Evolutionary conservation across 2,888 invertebrate genomes (phyloP), one percentile per base, ranked within the genome.

Genomic region (Crioceris asparagi): DNA sequence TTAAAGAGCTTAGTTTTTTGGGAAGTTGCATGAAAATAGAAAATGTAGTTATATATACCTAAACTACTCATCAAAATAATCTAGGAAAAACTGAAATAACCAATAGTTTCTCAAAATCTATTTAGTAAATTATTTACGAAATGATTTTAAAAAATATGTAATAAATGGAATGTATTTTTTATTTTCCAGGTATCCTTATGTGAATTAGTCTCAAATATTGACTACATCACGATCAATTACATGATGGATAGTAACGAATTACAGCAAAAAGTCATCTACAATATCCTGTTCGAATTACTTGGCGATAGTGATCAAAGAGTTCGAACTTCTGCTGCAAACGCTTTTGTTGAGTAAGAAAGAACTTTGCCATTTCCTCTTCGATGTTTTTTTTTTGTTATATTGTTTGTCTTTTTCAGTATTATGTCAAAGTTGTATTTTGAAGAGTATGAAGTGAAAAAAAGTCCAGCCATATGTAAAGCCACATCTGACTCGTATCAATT

Each of bases 301-400:
- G 72, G 71, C 4, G 86, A 87, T 59, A 79, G 80, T 44, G 88
- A 91, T 59, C 74, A 74, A 37, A 70, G 86, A 58, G 85, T 90
- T 1, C 69, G 90, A 40, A 71, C 71, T 40, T 78, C 84, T 1
- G 77, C 85, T 1, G 71, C 82, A 0, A 67, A 70, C 30, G 72
- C 82, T 3, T 70, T 88, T 37, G 66, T 73, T 27, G 73, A 65
- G 80, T 81, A 63, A 63, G 64, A 46, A n/a, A n/a, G n/a, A n/a
- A n/a, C n/a, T n/a, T n/a, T n/a, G n/a, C n/a, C n/a, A n/a, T n/a
- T n/a, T n/a, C n/a, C n/a, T n/a, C n/a, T n/a, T n/a, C n/a, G n/a
- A n/a, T n/a, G n/a, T n/a, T n/a, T n/a, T n/a, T n/a, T n/a, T n/a
- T n/a, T n/a, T n/a, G n/a, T n/a, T n/a, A n/a, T n/a, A 27, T 19